Evolutionary conservation across 2,888 invertebrate species (phyloP).

Genomic region (Stenchaetothrips biformis): DNA sequence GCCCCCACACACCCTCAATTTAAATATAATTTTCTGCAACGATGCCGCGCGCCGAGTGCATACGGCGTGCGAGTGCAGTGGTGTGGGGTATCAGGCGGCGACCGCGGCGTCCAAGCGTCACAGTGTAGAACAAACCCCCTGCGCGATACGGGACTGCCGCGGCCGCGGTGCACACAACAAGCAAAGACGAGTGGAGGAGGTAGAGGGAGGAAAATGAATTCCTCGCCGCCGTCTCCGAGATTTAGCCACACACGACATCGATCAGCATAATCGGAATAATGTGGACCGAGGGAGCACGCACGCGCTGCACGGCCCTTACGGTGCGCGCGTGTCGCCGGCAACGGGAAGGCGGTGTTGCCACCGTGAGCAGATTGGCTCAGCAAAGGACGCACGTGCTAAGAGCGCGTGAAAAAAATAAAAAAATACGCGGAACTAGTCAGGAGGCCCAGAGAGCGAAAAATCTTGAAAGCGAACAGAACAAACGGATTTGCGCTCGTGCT

Average conservation of each 20-base stretch:
- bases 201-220: background rate
- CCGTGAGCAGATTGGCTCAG: background rate
- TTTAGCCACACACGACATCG: background rate
- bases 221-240: too few relatives aligned
- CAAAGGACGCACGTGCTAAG: too few relatives aligned
- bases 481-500: too few relatives aligned
- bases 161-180: too few relatives aligned
- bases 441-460: too few relatives aligned
- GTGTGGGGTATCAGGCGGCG: background rate
- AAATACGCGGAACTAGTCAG: too few relatives aligned
- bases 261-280: conserved; percentile 22
- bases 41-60: background rate
- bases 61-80: background rate
- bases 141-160: background rate
- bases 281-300: background rate
- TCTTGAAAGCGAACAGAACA: too few relatives aligned
- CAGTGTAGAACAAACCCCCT: conserved; percentile 4
- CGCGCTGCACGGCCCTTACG: background rate
- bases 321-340: background rate
- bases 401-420: too few relatives aligned
- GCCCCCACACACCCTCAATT: background rate
- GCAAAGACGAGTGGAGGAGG: too few relatives aligned
- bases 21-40: conserved; percentile 22
- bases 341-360: background rate
- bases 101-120: background rate